phyloP scores from a whole-genome alignment of 1,140 invertebrate genomes.

The Teleopsis dalmanni region DNA sequence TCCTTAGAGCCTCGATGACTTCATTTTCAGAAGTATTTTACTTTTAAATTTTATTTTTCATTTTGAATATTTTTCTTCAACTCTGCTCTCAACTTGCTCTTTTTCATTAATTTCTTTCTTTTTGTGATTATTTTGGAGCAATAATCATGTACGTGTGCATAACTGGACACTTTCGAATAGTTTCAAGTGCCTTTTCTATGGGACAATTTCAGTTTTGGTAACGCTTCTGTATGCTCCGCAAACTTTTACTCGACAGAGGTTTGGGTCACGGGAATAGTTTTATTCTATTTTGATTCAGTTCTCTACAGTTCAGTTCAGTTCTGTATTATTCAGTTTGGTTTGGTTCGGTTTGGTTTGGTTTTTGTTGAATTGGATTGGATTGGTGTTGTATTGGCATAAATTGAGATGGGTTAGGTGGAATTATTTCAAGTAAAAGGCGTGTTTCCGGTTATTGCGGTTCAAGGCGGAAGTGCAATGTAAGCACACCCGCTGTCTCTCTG shows the following conservation, averaged over 20 bases:
- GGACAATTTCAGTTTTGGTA: not conserved
- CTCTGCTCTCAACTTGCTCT: no score
- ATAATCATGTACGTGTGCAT: conserved; percentile 5
- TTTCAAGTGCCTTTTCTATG: not conserved
- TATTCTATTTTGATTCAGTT: no score
- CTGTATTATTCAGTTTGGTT: no score
- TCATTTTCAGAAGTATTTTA: conserved; percentile 15
- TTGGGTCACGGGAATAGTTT: no score
- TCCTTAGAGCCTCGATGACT: conserved; percentile 14
- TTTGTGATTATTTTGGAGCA: not conserved
- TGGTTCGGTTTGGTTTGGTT: not conserved
- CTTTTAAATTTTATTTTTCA: not conserved
- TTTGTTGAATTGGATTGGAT: not conserved
- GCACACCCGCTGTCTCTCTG: no score
- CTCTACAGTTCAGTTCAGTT: no score
- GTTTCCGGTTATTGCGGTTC: not conserved
- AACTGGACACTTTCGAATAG: conserved; percentile 7
- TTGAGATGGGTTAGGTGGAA: not conserved
- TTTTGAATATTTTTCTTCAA: not conserved
- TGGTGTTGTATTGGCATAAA: not conserved
- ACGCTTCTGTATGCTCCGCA: not conserved
- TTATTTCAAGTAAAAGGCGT: not conserved
- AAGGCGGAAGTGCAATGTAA: not conserved
- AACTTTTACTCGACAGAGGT: not conserved
- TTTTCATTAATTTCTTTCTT: not conserved